These are phyloP conservation scores for Myrmecobius fasciatus DNA, from an alignment of 2,113 vertebrate genomes.

Conservation along the genomic window DNA sequence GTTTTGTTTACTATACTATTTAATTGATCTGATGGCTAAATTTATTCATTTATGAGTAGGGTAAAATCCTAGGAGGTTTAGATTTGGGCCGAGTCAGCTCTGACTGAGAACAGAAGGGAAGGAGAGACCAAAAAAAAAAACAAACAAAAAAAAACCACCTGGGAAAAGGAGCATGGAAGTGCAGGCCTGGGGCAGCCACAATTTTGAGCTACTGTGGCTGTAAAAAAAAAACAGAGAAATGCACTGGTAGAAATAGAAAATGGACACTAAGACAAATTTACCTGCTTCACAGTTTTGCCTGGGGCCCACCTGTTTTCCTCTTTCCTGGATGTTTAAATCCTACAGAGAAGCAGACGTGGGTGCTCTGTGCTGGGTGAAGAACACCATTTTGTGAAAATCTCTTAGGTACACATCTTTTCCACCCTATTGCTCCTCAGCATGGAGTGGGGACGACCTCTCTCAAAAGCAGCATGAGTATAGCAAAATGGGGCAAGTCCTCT, in stretches of 20 bases:
- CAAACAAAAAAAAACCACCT: too few relatives aligned
- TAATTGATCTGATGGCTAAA: not conserved
- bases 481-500: not conserved
- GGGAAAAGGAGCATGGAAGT: not conserved
- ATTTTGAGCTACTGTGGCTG: not conserved
- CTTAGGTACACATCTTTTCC: not conserved
- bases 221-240: not conserved
- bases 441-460: not conserved
- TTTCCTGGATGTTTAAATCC: slow-evolving; percentile 7
- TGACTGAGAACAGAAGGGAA: not conserved
- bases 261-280: not conserved
- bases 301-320: not conserved
- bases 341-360: not conserved
- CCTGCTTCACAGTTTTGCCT: not conserved
- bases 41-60: slow-evolving; percentile 16
- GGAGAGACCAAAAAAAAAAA: too few relatives aligned
- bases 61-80: slow-evolving; percentile 3
- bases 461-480: not conserved
- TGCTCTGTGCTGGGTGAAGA: not conserved
- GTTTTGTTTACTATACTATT: not conserved
- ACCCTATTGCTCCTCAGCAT: not conserved
- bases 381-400: not conserved
- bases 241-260: not conserved
- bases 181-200: not conserved
- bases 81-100: not conserved